phyloP scores from a whole-genome alignment of 2,888 invertebrate genomes.

The Leptinotarsa tumamoca region DNA sequence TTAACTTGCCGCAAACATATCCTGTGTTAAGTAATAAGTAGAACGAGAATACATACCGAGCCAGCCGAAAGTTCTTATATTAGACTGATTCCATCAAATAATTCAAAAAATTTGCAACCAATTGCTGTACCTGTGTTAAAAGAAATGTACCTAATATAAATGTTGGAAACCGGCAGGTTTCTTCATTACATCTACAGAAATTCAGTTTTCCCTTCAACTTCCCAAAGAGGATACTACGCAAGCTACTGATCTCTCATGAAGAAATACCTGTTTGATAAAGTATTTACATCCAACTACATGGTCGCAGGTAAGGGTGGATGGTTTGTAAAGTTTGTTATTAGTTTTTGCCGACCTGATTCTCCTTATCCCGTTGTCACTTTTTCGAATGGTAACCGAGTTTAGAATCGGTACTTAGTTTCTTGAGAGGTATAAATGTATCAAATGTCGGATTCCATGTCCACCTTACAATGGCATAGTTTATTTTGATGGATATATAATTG shows the following conservation, averaged over 20 bases:
- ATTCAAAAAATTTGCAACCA: no score
- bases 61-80: no score
- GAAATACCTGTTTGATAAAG: slow-evolving; percentile 42
- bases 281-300: slow-evolving; percentile 36
- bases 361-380: neutral
- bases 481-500: no score
- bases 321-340: slow-evolving; percentile 6
- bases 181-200: neutral
- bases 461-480: neutral
- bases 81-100: no score
- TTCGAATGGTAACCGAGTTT: neutral
- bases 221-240: neutral
- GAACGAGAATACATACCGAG: no score
- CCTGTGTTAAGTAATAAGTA: no score
- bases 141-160: no score
- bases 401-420: neutral
- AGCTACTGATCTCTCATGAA: slow-evolving; percentile 34
- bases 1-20: no score
- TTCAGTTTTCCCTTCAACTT: neutral
- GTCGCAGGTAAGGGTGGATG: slow-evolving; percentile 29
- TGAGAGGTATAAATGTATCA: neutral
- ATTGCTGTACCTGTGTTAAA: no score
- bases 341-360: slow-evolving; percentile 2
- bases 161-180: no score
- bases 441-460: neutral